A percentile compares a stretch with the other conserved stretches of the same genome.
phyloP scores from a whole-genome alignment of 1,140 invertebrate species.

The Drosophila repleta region DNA sequence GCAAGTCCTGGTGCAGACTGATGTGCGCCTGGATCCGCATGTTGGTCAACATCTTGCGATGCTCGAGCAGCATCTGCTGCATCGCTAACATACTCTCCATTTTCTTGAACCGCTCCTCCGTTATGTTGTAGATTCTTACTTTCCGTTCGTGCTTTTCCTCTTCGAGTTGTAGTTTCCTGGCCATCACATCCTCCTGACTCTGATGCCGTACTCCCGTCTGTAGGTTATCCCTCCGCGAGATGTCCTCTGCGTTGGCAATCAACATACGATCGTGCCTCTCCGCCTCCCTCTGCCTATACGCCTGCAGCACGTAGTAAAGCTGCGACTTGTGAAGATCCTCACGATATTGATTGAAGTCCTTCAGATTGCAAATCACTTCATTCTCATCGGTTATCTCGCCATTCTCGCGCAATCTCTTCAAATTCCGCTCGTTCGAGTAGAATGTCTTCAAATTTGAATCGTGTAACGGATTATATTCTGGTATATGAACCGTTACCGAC shows the following conservation, averaged over 20 bases:
- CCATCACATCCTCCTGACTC: constrained; percentile 57
- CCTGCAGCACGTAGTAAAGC: constrained; percentile 74
- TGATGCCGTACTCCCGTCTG: constrained; percentile 56
- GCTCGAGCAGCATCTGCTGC: constrained; percentile 55
- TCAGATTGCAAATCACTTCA: constrained; percentile 80
- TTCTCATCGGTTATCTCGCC: constrained; percentile 76
- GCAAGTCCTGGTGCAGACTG: constrained; percentile 59
- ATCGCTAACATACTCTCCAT: constrained; percentile 55
- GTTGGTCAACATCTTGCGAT: constrained; percentile 70
- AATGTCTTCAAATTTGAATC: constrained; percentile 78
- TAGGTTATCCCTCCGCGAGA: constrained; percentile 66
- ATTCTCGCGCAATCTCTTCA: constrained; percentile 72
- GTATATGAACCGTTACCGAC: constrained; percentile 55
- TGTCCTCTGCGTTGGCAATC: constrained; percentile 71
- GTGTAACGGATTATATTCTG: constrained; percentile 78
- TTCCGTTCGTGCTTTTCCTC: constrained; percentile 46
- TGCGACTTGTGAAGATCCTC: constrained; percentile 80
- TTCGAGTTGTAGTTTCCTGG: constrained; percentile 53
- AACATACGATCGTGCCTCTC: constrained; percentile 72
- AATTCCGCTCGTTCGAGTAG: constrained; percentile 71
- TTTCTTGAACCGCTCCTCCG: constrained; percentile 55
- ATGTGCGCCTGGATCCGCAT: constrained; percentile 62
- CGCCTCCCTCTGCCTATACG: constrained; percentile 63
- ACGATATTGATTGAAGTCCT: constrained; percentile 80
- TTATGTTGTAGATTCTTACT: constrained; percentile 51